phyloP scores from a whole-genome alignment of 1,140 invertebrate species.

The Bombus superbus region DNA sequence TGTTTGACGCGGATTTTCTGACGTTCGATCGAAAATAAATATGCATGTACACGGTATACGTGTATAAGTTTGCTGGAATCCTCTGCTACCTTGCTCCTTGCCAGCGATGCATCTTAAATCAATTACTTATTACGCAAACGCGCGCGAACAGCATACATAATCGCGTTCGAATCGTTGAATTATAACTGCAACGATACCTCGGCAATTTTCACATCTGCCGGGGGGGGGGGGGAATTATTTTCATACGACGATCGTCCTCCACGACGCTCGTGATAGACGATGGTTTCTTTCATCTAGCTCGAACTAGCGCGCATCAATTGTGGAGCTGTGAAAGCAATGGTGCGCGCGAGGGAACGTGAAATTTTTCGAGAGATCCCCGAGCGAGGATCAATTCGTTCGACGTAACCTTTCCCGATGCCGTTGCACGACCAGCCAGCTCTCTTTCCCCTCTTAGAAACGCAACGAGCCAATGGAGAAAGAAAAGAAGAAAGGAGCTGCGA shows the following conservation, averaged over 20 bases:
- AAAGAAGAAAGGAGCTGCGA: constrained; percentile 14
- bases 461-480: constrained; percentile 21
- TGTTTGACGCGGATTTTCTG: not conserved
- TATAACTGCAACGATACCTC: not conserved
- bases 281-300: not conserved
- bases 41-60: too few relatives aligned
- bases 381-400: constrained; percentile 34
- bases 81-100: not conserved
- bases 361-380: constrained; percentile 28
- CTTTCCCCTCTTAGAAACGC: constrained; percentile 33
- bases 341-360: not conserved
- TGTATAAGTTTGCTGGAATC: not conserved
- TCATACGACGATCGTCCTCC: not conserved
- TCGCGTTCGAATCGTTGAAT: not conserved
- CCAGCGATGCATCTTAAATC: not conserved
- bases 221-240: not conserved
- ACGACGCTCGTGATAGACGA: not conserved
- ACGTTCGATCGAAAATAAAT: too few relatives aligned
- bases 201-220: not conserved
- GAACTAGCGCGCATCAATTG: not conserved
- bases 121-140: not conserved
- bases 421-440: not conserved
- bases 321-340: not conserved
- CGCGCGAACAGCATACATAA: not conserved
- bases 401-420: constrained; percentile 2